phyloP scores from a whole-genome alignment of 2,888 invertebrate genomes.

The Nebria salina region DNA sequence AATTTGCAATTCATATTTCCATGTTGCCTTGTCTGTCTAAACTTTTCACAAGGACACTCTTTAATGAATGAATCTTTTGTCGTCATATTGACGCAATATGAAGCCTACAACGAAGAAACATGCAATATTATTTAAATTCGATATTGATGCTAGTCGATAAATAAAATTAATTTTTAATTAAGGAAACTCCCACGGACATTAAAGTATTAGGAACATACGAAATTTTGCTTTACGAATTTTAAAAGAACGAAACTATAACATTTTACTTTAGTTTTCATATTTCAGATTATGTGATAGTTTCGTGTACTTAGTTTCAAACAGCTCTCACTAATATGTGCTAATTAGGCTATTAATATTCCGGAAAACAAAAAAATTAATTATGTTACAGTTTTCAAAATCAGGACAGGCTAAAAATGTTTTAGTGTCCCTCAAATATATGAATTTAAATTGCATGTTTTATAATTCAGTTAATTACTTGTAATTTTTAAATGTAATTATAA shows the following conservation, averaged over 20 bases:
- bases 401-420: neutral
- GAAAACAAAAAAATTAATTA: neutral
- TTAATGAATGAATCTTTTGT: slow-evolving; percentile 7
- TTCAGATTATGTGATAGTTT: neutral
- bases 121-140: neutral
- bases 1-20: slow-evolving; percentile 12
- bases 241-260: neutral
- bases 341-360: neutral
- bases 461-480: slow-evolving; percentile 2
- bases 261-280: neutral
- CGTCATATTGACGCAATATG: neutral
- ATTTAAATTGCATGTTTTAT: neutral
- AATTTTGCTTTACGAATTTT: too few species aligned
- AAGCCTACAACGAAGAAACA: neutral
- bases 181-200: too few species aligned
- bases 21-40: slow-evolving; percentile 3
- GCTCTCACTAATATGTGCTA: neutral
- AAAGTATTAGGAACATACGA: too few species aligned
- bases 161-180: too few species aligned
- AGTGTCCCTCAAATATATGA: neutral
- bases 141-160: neutral
- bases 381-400: neutral
- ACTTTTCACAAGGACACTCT: neutral
- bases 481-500: neutral
- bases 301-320: neutral